Conservation (phyloP, 2,888 invertebrate species). For the Xestia sexstrigata region DNA sequence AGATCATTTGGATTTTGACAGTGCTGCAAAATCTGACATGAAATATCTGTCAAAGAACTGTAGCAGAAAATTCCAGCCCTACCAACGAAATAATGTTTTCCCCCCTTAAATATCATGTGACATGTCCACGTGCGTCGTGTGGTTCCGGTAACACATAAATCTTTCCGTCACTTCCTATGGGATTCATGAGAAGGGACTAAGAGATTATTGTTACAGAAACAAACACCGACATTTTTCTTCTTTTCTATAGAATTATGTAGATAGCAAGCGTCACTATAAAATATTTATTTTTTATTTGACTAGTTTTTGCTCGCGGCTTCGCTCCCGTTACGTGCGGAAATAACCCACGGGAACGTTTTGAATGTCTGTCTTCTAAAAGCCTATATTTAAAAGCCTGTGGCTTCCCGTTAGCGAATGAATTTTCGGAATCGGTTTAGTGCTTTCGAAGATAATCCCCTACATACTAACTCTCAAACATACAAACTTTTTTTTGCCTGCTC, state of each 20-base stretch:
- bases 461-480: no score
- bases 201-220: constrained; percentile 29
- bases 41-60: neutral
- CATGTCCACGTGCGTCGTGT: neutral
- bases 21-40: neutral
- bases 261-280: neutral
- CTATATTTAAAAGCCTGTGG: no score
- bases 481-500: no score
- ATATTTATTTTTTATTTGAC: neutral
- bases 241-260: neutral
- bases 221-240: neutral
- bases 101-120: constrained; percentile 22
- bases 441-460: no score
- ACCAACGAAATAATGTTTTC: constrained; percentile 10
- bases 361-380: no score
- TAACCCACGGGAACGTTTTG: no score
- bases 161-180: constrained; percentile 31
- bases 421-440: no score
- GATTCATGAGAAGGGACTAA: constrained; percentile 35
- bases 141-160: constrained; percentile 45
- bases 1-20: neutral
- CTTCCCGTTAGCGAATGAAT: no score
- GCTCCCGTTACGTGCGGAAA: no score
- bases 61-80: neutral
- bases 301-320: no score